These are phyloP conservation scores for Silurus aristotelis DNA, from an alignment of 2,797 vertebrate species.

Conservation along the genomic window DNA sequence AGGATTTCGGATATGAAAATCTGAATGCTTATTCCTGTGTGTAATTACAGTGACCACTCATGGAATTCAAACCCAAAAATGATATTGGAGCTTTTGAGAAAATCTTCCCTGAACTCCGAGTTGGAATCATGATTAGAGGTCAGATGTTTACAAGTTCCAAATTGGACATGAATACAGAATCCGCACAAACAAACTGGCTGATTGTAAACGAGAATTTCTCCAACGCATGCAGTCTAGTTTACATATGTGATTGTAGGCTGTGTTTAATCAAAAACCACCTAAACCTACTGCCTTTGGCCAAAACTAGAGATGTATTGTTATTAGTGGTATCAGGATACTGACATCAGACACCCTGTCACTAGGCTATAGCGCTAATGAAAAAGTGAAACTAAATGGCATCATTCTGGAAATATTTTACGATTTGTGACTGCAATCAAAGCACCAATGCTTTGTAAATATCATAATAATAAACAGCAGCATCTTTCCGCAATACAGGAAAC, in stretches of 20 bases:
- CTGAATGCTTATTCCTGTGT: not conserved
- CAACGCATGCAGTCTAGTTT: not conserved
- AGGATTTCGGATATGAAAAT: not conserved
- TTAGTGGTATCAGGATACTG: too few relatives aligned
- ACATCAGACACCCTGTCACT: too few relatives aligned
- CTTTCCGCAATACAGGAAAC: not conserved
- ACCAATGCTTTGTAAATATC: not conserved
- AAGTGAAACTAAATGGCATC: not conserved
- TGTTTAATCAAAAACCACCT: not conserved
- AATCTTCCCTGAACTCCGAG: not conserved
- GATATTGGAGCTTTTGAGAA: not conserved
- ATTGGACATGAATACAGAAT: not conserved
- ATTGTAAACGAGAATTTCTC: not conserved
- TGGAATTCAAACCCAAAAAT: not conserved
- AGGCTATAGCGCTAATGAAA: not conserved
- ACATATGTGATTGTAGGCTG: not conserved
- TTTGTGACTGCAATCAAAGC: not conserved
- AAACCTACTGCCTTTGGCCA: not conserved
- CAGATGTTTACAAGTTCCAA: not conserved
- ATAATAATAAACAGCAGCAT: not conserved
- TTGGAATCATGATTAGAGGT: not conserved
- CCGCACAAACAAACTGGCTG: not conserved
- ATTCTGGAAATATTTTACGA: not conserved
- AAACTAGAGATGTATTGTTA: not conserved
- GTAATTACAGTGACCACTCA: not conserved